A percentile compares a stretch with the other conserved stretches of the same genome.
These are phyloP conservation scores for Ciconia boyciana DNA, from an alignment of 2,113 vertebrate genomes.

Conservation along the genomic window DNA sequence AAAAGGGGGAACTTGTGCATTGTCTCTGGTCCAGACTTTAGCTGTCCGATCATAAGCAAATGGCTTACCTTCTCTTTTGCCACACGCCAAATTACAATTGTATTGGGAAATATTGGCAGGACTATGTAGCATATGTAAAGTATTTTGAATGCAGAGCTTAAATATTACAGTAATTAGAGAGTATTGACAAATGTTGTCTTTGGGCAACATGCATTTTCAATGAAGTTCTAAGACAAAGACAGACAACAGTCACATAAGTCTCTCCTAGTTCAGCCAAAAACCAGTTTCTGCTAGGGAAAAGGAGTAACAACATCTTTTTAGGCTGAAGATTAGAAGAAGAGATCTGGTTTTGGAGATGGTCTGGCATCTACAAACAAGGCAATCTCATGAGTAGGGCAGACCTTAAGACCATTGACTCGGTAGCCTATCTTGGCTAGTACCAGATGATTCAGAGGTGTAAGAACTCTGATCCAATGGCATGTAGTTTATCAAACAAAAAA, in stretches of 20 bases:
- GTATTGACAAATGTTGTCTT: background rate
- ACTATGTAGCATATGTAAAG: background rate
- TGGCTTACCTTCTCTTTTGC: background rate
- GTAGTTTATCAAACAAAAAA: background rate
- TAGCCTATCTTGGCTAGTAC: background rate
- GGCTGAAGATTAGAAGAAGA: background rate
- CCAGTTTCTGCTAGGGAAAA: background rate
- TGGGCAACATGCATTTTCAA: background rate
- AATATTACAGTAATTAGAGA: background rate
- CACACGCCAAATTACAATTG: background rate
- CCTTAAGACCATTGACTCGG: background rate
- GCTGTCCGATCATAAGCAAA: background rate
- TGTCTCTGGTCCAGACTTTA: background rate
- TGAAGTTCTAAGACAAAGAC: background rate
- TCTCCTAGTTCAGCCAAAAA: background rate
- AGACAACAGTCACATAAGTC: background rate
- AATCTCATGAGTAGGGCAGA: background rate
- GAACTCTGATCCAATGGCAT: background rate
- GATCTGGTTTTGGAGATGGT: background rate
- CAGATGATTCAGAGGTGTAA: background rate
- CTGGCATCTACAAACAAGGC: background rate
- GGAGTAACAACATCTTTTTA: background rate
- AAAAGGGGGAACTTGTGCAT: background rate
- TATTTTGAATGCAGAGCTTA: background rate
- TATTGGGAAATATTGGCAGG: background rate